phyloP scores from a whole-genome alignment of 2,797 vertebrate genomes.

The Tamandua tetradactyla region DNA sequence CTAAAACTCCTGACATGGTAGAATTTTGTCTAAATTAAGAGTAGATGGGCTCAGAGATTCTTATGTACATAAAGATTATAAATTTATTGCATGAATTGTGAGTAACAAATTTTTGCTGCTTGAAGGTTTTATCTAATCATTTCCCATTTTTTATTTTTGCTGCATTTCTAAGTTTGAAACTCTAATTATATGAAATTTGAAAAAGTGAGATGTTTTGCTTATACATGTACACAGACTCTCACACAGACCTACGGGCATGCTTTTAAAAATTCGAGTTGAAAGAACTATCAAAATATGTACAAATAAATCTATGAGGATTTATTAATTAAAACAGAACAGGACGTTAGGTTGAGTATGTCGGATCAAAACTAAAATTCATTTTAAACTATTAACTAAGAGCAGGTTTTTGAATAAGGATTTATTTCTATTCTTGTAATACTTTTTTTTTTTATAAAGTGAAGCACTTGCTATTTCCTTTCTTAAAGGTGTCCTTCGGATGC shows the following conservation, averaged over 20 bases:
- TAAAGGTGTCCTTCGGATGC: slow-evolving; percentile 65
- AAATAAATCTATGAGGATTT: too few relatives aligned
- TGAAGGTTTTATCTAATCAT: not conserved
- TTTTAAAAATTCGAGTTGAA: slow-evolving; percentile 24
- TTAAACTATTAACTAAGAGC: slow-evolving; percentile 73
- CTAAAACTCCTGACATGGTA: not conserved
- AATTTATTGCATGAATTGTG: not conserved
- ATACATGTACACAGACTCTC: not conserved
- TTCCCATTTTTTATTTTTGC: not conserved
- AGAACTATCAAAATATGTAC: not conserved
- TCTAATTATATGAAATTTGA: not conserved
- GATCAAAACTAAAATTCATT: slow-evolving; percentile 77
- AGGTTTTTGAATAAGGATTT: slow-evolving; percentile 68
- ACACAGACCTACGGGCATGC: not conserved
- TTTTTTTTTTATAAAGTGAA: slow-evolving; percentile 57
- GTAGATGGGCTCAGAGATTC: not conserved
- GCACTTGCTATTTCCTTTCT: slow-evolving; percentile 62
- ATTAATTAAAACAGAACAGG: slow-evolving; percentile 10
- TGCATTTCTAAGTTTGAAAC: not conserved
- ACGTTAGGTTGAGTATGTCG: slow-evolving; percentile 60
- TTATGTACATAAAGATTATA: not conserved
- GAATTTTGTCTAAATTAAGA: not conserved
- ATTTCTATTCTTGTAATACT: slow-evolving; percentile 58
- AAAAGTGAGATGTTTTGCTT: not conserved
- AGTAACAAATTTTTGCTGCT: not conserved